phyloP scores from a whole-genome alignment of 2,888 invertebrate species.

The Notodonta dromedarius region DNA sequence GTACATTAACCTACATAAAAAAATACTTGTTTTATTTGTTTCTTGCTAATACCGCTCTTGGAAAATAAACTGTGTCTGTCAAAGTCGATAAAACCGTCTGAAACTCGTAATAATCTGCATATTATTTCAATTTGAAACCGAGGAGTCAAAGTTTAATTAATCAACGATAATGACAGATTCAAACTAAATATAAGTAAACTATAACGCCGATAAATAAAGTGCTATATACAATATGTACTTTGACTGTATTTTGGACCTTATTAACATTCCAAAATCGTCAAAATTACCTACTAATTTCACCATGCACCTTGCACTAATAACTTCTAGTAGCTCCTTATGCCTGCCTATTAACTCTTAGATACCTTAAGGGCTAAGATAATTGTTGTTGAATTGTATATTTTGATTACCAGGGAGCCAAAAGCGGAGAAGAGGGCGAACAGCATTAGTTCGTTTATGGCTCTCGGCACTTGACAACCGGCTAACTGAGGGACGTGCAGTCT shows the following conservation, averaged over 20 bases:
- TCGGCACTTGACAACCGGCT: slow-evolving; percentile 88
- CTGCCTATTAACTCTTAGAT: slow-evolving; percentile 31
- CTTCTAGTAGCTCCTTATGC: slow-evolving; percentile 42
- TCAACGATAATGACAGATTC: slow-evolving; percentile 16
- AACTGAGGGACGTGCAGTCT: slow-evolving; percentile 80
- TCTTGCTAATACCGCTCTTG: slow-evolving; percentile 2
- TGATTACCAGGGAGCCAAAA: slow-evolving; percentile 89
- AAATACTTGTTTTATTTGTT: not conserved
- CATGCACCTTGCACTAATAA: slow-evolving; percentile 70
- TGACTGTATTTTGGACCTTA: slow-evolving; percentile 21
- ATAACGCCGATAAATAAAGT: slow-evolving; percentile 11
- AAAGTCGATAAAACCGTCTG: not conserved
- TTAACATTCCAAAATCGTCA: slow-evolving; percentile 36
- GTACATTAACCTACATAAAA: too few species aligned
- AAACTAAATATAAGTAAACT: not conserved
- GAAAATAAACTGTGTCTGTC: slow-evolving; percentile 11
- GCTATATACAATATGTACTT: slow-evolving; percentile 19
- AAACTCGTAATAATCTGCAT: not conserved
- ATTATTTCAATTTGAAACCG: not conserved
- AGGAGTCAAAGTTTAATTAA: not conserved
- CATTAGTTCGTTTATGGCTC: slow-evolving; percentile 92
- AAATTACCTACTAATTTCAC: slow-evolving; percentile 55
- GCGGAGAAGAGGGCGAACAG: slow-evolving; percentile 94
- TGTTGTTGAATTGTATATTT: slow-evolving; percentile 6
- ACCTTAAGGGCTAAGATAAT: not conserved